Percentiles rank a stretch among this genome's conserved stretches.
Evolutionary conservation across 2,797 vertebrate species (phyloP).

Genomic region (Onychomys torridus): DNA sequence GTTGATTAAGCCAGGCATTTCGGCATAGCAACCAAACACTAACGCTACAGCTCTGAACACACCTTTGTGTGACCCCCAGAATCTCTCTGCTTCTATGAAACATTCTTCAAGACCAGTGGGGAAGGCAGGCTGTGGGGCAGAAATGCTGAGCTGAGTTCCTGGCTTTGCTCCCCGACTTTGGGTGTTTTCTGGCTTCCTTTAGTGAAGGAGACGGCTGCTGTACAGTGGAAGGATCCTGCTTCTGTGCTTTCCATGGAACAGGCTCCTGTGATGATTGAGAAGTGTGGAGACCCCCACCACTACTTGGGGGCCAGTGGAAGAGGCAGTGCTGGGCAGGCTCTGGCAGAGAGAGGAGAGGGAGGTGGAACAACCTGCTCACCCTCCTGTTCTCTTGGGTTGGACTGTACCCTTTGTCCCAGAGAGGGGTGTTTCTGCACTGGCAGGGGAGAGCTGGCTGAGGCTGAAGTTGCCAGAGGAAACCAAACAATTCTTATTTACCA

Average conservation of each 20-base stretch:
- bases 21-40: neutral
- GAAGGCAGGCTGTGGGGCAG: too few species aligned
- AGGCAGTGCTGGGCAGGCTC: neutral
- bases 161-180: neutral
- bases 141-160: neutral
- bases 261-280: neutral
- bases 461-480: conserved; percentile 85
- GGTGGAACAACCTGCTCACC: neutral
- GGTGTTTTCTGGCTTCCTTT: neutral
- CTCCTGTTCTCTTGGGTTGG: fast-evolving
- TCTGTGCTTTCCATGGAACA: neutral
- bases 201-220: neutral
- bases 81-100: neutral
- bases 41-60: neutral
- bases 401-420: conserved; percentile 8
- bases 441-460: conserved; percentile 65
- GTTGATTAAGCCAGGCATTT: neutral
- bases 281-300: too few species aligned
- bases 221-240: neutral
- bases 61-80: neutral
- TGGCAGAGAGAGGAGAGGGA: neutral
- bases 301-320: neutral
- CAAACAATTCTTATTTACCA: conserved; percentile 89
- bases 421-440: neutral
- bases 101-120: neutral